Conservation (phyloP, 2,888 invertebrate species). For the Apotomis turbidana region DNA sequence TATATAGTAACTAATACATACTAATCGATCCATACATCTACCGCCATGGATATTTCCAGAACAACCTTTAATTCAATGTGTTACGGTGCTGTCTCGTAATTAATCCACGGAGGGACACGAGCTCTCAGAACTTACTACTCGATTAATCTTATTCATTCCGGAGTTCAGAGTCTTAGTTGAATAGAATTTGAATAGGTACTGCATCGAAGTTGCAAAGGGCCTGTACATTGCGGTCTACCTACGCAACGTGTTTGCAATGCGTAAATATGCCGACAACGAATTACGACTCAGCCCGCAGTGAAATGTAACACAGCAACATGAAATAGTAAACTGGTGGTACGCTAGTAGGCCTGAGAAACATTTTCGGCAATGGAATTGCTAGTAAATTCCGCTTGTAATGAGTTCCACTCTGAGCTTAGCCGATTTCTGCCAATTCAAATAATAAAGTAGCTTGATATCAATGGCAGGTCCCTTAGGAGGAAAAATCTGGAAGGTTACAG, state of each 20-base stretch:
- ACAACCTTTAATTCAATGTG: background rate
- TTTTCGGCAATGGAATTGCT: slow-evolving; percentile 47
- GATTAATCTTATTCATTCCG: slow-evolving; percentile 75
- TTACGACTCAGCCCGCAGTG: slow-evolving; percentile 42
- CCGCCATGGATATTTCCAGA: slow-evolving; percentile 42
- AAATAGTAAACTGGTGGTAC: slow-evolving; percentile 48
- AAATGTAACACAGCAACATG: slow-evolving; percentile 50
- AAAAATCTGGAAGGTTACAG: slow-evolving; percentile 13
- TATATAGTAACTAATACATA: slow-evolving; percentile 39
- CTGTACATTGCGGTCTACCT: slow-evolving; percentile 47
- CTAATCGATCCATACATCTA: slow-evolving; percentile 52
- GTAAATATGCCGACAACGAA: slow-evolving; percentile 48
- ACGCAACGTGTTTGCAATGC: slow-evolving; percentile 55
- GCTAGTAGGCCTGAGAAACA: slow-evolving; percentile 45
- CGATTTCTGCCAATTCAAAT: slow-evolving; percentile 49
- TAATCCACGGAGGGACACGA: background rate
- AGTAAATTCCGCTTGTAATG: slow-evolving; percentile 49
- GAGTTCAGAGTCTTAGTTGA: slow-evolving; percentile 60
- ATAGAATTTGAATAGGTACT: slow-evolving; percentile 67
- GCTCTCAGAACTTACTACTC: background rate
- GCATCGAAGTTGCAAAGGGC: slow-evolving; percentile 55
- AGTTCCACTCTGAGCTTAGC: slow-evolving; percentile 45
- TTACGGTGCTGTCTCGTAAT: background rate
- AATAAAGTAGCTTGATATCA: slow-evolving; percentile 46
- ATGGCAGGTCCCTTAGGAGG: slow-evolving; percentile 29